Evolutionary conservation across 2,888 invertebrate species (phyloP).

Genomic region (Brachycybe producta): DNA sequence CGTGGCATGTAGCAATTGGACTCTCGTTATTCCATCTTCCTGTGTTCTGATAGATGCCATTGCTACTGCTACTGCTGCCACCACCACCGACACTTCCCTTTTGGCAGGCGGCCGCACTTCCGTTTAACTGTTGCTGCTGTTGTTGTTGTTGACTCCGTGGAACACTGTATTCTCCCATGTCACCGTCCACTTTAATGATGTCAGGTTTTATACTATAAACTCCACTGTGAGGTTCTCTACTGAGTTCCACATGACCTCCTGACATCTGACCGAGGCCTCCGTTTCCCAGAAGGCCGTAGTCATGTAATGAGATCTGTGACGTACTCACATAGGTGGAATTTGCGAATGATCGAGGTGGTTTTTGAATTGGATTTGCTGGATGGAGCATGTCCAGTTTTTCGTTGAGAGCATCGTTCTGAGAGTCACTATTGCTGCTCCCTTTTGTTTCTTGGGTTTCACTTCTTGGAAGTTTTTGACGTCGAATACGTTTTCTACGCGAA

Average conservation of each 20-base stretch:
- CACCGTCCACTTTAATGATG: conserved; percentile 16
- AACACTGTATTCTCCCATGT: conserved; percentile 16
- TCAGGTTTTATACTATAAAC: conserved; percentile 15
- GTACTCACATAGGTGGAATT: conserved; percentile 16
- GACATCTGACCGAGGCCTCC: not conserved
- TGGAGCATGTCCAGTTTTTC: conserved; percentile 7
- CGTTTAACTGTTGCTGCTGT: not conserved
- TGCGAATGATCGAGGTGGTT: conserved; percentile 17
- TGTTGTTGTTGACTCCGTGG: not conserved
- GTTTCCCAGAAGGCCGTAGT: conserved; percentile 2
- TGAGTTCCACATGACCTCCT: not conserved
- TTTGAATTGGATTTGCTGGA: conserved; percentile 16
- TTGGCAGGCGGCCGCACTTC: not conserved
- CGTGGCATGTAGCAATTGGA: conserved; percentile 13
- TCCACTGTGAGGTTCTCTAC: not conserved
- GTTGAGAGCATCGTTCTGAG: conserved; percentile 9
- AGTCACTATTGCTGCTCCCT: conserved; percentile 17
- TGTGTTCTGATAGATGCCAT: conserved; percentile 14
- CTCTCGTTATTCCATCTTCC: conserved; percentile 14
- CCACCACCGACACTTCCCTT: not conserved
- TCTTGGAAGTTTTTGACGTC: conserved; percentile 6
- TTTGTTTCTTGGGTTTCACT: conserved; percentile 18
- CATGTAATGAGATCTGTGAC: conserved; percentile 13
- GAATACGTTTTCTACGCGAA: not conserved
- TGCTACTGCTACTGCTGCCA: not conserved